Base-by-base conservation (phyloP, 2,888 invertebrate species). In the Drosophila pseudotakahashii region DNA sequence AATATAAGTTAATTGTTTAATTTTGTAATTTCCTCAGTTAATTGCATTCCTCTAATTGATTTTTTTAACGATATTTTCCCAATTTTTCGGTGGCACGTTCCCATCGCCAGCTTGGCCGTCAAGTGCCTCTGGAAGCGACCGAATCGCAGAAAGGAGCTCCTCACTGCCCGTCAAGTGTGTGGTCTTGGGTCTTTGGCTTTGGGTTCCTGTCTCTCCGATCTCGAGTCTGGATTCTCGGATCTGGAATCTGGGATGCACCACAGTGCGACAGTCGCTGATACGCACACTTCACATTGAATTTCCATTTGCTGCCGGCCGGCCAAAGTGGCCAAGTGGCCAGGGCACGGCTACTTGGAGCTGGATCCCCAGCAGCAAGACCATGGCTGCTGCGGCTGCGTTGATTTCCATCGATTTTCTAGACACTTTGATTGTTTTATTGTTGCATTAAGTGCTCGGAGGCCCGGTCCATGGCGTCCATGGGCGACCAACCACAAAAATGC, bases 381-480 rank as follows among this genome's bases (percentile, higher is more conserved):
- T 19, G 19, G 19, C 19, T 19, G 30, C 52, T 19, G 30, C 52
- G 41, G 14, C 44, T 67, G 42, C 85, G 77, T 85, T 86, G 81
- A 81, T 83, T 88, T 88, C 86, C 88, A 84, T 85, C 84, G 84
- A 85, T 85, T 85, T 88, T 85, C 84, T 88, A 87, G 84, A 86
- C 84, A 88, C 84, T 83, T 82, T 85, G 84, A 85, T 85, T 85
- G 84, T 85, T 85, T 85, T 85, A 85, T 85, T 85, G 84, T 85
- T 85, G 89, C 87, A 85, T 88, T 85, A 85, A 85, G 84, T 85
- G 87, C 72, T 75, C 71, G 72, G 67, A 45, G 61, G 54, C 50
- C 50, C 55, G 11, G 19, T 37, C 30, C 70, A 62, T 53, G 47
- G 47, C 60, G 74, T 61, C 45, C 53, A 39, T 32, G 32, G 71